Percentiles rank a stretch among this genome's conserved stretches.
Conservation (phyloP, 1,140 invertebrate genomes). For the Zeugodacus cucurbitae region DNA sequence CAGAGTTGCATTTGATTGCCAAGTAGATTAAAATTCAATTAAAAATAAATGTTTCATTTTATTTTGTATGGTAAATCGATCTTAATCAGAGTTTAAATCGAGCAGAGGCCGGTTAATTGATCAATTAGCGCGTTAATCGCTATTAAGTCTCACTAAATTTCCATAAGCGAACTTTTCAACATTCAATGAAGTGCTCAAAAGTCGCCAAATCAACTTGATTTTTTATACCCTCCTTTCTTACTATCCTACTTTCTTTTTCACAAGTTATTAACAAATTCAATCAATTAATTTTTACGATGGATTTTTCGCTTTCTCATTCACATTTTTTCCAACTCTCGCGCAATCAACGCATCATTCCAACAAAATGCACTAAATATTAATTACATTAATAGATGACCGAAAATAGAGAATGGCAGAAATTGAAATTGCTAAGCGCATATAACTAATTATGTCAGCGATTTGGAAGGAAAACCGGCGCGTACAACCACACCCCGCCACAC, state of each 20-base stretch:
- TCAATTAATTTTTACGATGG: neutral
- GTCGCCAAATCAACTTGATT: too few relatives aligned
- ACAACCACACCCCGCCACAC: neutral
- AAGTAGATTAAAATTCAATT: too few relatives aligned
- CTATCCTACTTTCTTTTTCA: neutral
- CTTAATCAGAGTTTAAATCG: too few relatives aligned
- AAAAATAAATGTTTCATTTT: too few relatives aligned
- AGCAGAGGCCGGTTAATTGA: too few relatives aligned
- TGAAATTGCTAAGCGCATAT: neutral
- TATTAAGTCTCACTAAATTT: neutral
- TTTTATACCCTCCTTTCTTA: neutral
- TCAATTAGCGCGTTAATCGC: too few relatives aligned
- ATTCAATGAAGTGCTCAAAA: too few relatives aligned
- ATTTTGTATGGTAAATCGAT: too few relatives aligned
- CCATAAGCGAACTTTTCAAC: neutral
- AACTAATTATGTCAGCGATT: neutral
- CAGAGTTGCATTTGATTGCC: too few relatives aligned
- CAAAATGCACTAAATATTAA: constrained; percentile 14
- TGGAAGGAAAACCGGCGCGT: neutral
- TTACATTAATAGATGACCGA: neutral
- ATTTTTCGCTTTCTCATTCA: neutral
- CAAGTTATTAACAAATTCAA: neutral
- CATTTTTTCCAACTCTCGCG: neutral
- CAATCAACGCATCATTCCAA: neutral
- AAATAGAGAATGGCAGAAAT: neutral